Percentiles rank a stretch among this genome's conserved stretches.
These are phyloP conservation scores for Rhadinocentrus ornatus DNA, from an alignment of 2,797 vertebrate genomes.

Conservation along the genomic window DNA sequence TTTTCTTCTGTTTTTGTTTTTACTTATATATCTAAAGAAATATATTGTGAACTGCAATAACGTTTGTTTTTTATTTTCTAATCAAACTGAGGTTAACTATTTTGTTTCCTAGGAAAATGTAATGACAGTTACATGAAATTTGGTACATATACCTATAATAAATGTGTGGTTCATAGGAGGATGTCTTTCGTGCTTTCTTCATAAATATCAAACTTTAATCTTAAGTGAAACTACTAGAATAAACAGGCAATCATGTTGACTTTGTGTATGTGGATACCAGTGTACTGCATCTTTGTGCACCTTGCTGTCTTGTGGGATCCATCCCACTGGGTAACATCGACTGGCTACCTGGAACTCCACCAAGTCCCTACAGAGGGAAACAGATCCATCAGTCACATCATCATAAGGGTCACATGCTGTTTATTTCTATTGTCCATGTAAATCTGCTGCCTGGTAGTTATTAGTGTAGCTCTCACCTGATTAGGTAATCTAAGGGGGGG, in stretches of 20 bases:
- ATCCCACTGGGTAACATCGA: conserved; percentile 94
- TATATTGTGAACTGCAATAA: neutral
- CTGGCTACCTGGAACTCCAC: conserved; percentile 93
- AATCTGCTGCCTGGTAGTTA: conserved; percentile 25
- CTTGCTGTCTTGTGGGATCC: conserved; percentile 97
- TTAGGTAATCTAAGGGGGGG: conserved; percentile 96
- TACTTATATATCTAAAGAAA: neutral
- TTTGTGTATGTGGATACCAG: neutral
- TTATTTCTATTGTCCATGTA: conserved; percentile 3
- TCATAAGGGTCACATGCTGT: conserved; percentile 1
- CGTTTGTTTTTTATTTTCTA: neutral
- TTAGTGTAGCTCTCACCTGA: conserved; percentile 83
- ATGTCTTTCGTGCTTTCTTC: neutral
- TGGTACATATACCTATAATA: neutral
- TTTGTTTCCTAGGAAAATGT: neutral
- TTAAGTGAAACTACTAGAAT: neutral
- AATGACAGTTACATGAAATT: neutral
- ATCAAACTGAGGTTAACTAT: neutral
- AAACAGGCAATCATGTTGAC: neutral
- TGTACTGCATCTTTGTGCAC: conserved; percentile 66
- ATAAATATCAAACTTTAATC: neutral
- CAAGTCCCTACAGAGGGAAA: conserved; percentile 86
- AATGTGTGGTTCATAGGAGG: neutral
- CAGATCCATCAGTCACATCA: conserved; percentile 21
- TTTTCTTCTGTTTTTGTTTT: neutral